A percentile compares a stretch with the other conserved stretches of the same genome.
phyloP scores from a whole-genome alignment of 1,140 invertebrate genomes.

The Nasonia longicornis region DNA sequence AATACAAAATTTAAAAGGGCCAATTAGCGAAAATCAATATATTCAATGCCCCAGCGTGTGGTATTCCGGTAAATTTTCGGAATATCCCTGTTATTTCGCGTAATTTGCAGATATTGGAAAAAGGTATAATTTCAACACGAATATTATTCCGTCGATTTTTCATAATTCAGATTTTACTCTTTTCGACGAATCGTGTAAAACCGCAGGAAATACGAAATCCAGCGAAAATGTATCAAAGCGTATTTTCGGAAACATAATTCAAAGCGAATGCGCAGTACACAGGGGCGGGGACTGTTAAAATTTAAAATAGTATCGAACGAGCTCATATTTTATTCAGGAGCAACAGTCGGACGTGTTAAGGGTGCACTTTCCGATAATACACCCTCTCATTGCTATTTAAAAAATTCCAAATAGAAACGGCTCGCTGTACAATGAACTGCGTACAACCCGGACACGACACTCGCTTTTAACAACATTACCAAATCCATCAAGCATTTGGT shows the following conservation, averaged over 20 bases:
- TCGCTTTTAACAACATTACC: conserved; percentile 12
- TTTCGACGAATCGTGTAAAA: background rate
- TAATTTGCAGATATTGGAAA: background rate
- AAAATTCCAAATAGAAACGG: background rate
- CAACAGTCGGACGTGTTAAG: background rate
- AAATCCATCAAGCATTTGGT: background rate
- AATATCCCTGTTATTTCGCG: background rate
- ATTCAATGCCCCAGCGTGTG: too few relatives aligned
- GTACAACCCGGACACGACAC: background rate
- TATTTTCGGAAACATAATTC: background rate
- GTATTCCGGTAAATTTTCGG: background rate
- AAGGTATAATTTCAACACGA: background rate
- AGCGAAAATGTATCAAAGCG: background rate
- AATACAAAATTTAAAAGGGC: too few relatives aligned
- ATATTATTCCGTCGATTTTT: background rate
- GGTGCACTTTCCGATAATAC: background rate
- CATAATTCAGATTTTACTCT: background rate
- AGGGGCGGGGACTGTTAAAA: background rate
- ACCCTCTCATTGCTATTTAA: background rate
- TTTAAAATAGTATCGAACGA: background rate
- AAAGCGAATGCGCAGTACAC: background rate
- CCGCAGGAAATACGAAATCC: too few relatives aligned
- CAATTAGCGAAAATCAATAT: too few relatives aligned
- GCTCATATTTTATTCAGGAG: conserved; percentile 16
- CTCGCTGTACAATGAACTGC: too few relatives aligned